A percentile compares a stretch with the other conserved stretches of the same genome.
Evolutionary conservation across 2,113 vertebrate genomes (phyloP).

Genomic region (Apus apus): DNA sequence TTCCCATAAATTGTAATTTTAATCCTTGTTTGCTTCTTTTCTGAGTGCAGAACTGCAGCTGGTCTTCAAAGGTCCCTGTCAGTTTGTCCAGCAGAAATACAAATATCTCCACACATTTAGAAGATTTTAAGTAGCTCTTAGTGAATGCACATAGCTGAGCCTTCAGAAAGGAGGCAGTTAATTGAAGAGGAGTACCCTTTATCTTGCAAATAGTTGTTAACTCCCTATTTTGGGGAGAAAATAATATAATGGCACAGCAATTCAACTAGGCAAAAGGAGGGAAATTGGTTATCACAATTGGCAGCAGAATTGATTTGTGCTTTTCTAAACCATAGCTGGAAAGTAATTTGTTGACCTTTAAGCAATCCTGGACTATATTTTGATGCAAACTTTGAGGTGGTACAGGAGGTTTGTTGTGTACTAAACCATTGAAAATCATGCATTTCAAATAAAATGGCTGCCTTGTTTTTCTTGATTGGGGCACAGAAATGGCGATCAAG

Average conservation of each 20-base stretch:
- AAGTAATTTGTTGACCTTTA: constrained; percentile 20
- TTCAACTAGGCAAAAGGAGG: constrained; percentile 7
- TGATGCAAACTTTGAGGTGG: neutral
- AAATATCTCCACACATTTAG: neutral
- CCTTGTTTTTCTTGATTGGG: neutral
- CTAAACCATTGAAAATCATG: neutral
- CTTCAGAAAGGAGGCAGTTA: neutral
- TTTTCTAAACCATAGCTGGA: constrained; percentile 16
- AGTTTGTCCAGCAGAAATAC: neutral
- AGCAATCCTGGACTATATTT: neutral
- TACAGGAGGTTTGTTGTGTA: neutral
- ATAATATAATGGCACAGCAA: neutral
- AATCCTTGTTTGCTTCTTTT: constrained; percentile 11
- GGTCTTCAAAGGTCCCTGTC: neutral
- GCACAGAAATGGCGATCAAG: constrained; percentile 3
- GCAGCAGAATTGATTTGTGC: constrained; percentile 5
- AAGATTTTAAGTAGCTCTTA: neutral
- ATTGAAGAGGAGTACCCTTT: neutral
- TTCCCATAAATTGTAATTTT: neutral
- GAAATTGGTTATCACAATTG: constrained; percentile 9
- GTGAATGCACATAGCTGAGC: neutral
- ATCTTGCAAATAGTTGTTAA: neutral
- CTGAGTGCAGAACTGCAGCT: neutral
- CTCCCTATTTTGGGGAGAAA: neutral
- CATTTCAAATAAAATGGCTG: neutral